phyloP scores from a whole-genome alignment of 2,797 vertebrate genomes.

The Pseudotriccus pelzelni region DNA sequence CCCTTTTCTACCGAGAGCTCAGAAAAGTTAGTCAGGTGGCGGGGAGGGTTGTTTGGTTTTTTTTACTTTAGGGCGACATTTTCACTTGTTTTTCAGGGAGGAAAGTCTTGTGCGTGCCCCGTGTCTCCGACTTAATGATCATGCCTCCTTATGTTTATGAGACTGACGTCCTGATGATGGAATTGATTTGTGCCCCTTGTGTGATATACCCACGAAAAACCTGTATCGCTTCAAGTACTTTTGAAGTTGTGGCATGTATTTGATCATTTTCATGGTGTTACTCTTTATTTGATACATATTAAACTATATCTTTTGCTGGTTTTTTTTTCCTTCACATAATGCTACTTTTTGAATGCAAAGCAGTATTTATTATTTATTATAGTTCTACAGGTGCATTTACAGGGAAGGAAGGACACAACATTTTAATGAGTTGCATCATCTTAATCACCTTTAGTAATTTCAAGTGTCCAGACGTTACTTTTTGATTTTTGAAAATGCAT shows the following conservation, averaged over 20 bases:
- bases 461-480: rapidly evolving
- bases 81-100: rapidly evolving
- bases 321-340: neutral
- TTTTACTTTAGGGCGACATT: rapidly evolving
- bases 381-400: rapidly evolving
- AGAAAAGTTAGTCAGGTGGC: neutral
- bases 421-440: rapidly evolving
- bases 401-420: too few relatives aligned
- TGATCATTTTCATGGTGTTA: rapidly evolving
- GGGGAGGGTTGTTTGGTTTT: too few relatives aligned
- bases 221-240: rapidly evolving
- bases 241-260: rapidly evolving
- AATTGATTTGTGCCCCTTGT: rapidly evolving
- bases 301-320: rapidly evolving
- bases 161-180: neutral
- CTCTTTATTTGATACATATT: neutral
- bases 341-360: neutral
- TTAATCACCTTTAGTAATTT: neutral
- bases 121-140: rapidly evolving
- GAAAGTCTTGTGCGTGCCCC: rapidly evolving
- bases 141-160: rapidly evolving
- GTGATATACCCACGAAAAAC: rapidly evolving
- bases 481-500: neutral
- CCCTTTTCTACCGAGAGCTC: rapidly evolving
- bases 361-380: rapidly evolving